Percentiles rank a stretch among this genome's conserved stretches.
Evolutionary conservation across 1,140 invertebrate species (phyloP).

Genomic region (Zelostemma sp.): DNA sequence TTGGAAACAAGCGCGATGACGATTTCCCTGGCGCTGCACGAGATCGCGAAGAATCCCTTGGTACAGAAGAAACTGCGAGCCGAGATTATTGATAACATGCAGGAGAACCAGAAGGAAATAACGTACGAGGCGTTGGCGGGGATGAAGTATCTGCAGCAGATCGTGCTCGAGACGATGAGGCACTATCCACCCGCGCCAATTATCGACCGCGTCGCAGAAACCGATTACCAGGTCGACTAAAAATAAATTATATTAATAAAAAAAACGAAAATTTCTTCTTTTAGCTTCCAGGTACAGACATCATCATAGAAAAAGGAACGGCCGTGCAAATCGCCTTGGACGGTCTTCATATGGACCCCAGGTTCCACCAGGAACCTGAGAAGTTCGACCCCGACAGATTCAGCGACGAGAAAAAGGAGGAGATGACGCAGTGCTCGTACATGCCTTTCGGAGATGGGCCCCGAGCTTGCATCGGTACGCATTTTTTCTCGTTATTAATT

Average conservation of each 20-base stretch:
- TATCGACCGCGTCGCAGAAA: slow-evolving; percentile 65
- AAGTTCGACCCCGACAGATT: slow-evolving; percentile 69
- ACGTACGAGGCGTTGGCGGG: slow-evolving; percentile 42
- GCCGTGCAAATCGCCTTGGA: slow-evolving; percentile 51
- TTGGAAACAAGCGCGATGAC: slow-evolving; percentile 71
- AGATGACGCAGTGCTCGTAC: slow-evolving; percentile 30
- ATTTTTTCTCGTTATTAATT: neutral
- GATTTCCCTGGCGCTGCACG: slow-evolving; percentile 60
- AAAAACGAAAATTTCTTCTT: too few relatives aligned
- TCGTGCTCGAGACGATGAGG: slow-evolving; percentile 63
- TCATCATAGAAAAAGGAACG: slow-evolving; percentile 43
- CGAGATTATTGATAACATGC: too few relatives aligned
- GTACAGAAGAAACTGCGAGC: slow-evolving; percentile 65
- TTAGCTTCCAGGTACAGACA: slow-evolving; percentile 53
- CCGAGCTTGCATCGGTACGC: neutral
- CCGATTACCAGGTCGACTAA: slow-evolving; percentile 56
- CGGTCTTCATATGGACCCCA: slow-evolving; percentile 65
- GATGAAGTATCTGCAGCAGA: slow-evolving; percentile 54
- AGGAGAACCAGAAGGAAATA: slow-evolving; percentile 43
- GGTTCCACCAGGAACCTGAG: slow-evolving; percentile 65
- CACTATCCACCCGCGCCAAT: slow-evolving; percentile 73
- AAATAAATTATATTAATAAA: too few relatives aligned
- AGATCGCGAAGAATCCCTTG: slow-evolving; percentile 58
- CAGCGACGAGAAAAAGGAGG: slow-evolving; percentile 46
- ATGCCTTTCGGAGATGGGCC: slow-evolving; percentile 5